These are phyloP conservation scores for Rhinoraja longicauda DNA, from an alignment of 2,797 vertebrate species.

Conservation along the genomic window DNA sequence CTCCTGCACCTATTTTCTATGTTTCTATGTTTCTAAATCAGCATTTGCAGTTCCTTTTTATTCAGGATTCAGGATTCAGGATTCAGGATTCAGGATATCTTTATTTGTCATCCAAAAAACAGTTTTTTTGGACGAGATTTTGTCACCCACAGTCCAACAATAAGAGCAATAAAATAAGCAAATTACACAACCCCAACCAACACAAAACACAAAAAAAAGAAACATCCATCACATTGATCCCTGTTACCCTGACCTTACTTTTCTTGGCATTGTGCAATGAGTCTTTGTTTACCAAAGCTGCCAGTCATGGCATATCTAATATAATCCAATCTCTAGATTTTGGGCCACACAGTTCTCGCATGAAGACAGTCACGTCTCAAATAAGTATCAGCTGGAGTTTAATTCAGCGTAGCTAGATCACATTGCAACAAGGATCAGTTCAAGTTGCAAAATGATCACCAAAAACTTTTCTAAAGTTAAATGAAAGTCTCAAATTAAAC, in stretches of 20 bases:
- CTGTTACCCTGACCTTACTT: neutral
- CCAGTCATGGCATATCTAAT: neutral
- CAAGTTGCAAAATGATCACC: neutral
- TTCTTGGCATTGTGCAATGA: neutral
- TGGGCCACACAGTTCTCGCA: neutral
- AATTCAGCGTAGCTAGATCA: neutral
- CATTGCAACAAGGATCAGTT: neutral
- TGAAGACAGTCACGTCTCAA: neutral
- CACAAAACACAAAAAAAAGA: too few species aligned
- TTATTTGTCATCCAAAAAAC: too few species aligned
- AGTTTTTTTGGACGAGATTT: too few species aligned
- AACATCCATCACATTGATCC: neutral
- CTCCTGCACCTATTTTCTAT: too few species aligned
- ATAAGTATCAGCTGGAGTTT: constrained; percentile 17
- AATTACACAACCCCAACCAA: too few species aligned
- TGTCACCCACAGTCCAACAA: too few species aligned
- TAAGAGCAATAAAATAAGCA: too few species aligned
- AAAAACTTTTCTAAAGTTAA: neutral
- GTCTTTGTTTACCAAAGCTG: neutral
- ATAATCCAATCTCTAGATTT: neutral
- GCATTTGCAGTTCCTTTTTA: too few species aligned
- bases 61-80: too few species aligned
- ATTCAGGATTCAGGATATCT: too few species aligned
- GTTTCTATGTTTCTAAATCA: too few species aligned
- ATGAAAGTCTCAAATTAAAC: neutral